A percentile compares a stretch with the other conserved stretches of the same genome.
phyloP scores from a whole-genome alignment of 2,888 invertebrate species.

The Gnatocerus cornutus region DNA sequence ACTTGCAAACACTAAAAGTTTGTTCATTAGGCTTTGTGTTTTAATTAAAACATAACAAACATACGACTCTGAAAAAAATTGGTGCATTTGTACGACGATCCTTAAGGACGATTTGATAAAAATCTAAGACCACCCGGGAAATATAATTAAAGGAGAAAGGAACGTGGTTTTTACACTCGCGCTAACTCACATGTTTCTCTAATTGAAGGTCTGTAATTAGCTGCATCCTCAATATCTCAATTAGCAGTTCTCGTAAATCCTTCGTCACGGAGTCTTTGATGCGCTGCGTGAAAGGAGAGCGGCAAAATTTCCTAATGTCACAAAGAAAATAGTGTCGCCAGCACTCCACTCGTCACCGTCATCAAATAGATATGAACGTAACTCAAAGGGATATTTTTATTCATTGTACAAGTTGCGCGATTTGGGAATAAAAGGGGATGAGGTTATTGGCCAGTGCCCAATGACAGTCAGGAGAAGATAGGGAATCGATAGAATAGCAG shows the following conservation, averaged over 20 bases:
- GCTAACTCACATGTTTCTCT: not conserved
- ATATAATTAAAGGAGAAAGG: not conserved
- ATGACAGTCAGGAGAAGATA: conserved; percentile 61
- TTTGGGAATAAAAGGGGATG: conserved; percentile 49
- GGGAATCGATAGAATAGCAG: conserved; percentile 61
- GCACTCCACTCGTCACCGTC: conserved; percentile 26
- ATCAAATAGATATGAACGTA: conserved; percentile 49
- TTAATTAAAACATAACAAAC: conserved; percentile 11
- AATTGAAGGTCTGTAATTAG: conserved; percentile 22
- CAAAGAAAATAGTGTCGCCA: conserved; percentile 29
- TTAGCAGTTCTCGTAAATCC: conserved; percentile 36
- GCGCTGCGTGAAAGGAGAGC: conserved; percentile 11
- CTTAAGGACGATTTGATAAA: not conserved
- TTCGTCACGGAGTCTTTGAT: conserved; percentile 32
- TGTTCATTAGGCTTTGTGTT: conserved; percentile 2
- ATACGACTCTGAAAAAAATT: not conserved
- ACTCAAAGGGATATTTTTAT: conserved; percentile 55
- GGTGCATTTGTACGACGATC: not conserved
- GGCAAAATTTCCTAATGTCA: conserved; percentile 26
- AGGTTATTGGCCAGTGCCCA: conserved; percentile 61
- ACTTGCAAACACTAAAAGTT: conserved; percentile 7
- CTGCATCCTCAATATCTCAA: conserved; percentile 29
- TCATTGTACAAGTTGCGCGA: conserved; percentile 56
- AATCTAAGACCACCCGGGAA: not conserved
- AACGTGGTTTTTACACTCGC: not conserved